Evolutionary conservation across 92 coral and sea anemone species (phyloP).

Genomic region (Siderastrea radians): DNA sequence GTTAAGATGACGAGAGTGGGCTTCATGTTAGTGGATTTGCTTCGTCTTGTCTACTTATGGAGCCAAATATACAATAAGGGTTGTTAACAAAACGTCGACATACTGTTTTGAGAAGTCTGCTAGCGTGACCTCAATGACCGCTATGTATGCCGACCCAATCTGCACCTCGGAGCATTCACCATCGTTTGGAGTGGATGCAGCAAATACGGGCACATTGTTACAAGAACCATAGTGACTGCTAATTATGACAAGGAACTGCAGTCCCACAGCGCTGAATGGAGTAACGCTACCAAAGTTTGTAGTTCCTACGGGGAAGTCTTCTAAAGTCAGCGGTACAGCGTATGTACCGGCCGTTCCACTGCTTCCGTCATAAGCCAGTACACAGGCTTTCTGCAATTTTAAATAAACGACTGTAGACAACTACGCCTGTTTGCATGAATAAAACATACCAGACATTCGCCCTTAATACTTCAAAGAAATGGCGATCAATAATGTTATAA

Average conservation of each 20-base stretch:
- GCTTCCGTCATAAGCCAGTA: constrained; percentile 1
- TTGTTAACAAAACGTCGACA: background rate
- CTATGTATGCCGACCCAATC: constrained; percentile 45
- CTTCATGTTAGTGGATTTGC: too few species aligned
- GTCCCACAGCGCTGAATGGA: constrained; percentile 63
- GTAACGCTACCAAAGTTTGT: constrained; percentile 26
- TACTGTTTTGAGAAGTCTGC: constrained; percentile 42
- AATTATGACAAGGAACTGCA: constrained; percentile 67
- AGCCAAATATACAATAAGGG: too few species aligned
- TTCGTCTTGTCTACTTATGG: too few species aligned
- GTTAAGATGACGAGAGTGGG: too few species aligned
- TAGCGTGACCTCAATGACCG: constrained; percentile 51
- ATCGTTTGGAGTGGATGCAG: constrained; percentile 52
- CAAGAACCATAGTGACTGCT: constrained; percentile 26
- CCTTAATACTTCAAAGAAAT: too few species aligned
- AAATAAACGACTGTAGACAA: background rate
- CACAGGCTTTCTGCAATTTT: constrained; percentile 20
- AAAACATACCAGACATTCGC: too few species aligned
- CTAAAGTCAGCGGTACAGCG: constrained; percentile 65
- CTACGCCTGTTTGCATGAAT: too few species aligned
- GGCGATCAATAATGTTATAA: too few species aligned
- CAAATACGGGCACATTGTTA: constrained; percentile 47
- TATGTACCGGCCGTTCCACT: constrained; percentile 58
- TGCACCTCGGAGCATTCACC: constrained; percentile 62
- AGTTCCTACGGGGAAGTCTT: constrained; percentile 67